Conservation (phyloP, 1,140 invertebrate genomes). For the Euura saliciscinereae region DNA sequence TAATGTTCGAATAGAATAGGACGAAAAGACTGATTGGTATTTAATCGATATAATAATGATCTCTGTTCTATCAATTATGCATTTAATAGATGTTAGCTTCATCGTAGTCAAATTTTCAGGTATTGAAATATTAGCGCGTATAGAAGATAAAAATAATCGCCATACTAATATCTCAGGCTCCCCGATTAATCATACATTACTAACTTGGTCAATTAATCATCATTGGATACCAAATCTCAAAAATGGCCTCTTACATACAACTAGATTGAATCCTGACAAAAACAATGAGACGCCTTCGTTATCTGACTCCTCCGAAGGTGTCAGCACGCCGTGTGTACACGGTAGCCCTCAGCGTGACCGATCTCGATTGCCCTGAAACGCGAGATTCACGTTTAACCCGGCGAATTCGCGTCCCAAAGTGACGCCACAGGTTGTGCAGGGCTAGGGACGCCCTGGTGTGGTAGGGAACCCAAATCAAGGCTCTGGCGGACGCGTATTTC, state of each 20-base stretch:
- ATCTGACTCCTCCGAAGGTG: not conserved
- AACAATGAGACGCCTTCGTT: not conserved
- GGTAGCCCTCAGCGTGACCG: not conserved
- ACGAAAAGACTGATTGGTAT: too few species aligned
- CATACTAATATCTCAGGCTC: not conserved
- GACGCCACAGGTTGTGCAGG: conserved; percentile 58
- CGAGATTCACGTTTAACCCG: not conserved
- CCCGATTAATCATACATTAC: not conserved
- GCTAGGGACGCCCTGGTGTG: conserved; percentile 56
- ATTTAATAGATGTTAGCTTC: not conserved
- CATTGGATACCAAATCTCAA: not conserved
- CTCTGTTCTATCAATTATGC: not conserved
- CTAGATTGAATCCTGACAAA: not conserved
- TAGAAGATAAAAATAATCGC: conserved; percentile 1
- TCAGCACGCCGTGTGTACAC: not conserved
- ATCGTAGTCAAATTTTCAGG: not conserved
- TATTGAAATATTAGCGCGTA: not conserved
- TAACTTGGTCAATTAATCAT: not conserved
- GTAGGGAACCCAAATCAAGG: conserved; percentile 41
- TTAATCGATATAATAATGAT: too few species aligned
- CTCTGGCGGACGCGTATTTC: conserved; percentile 26
- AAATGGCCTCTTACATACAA: not conserved
- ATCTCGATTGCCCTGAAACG: not conserved
- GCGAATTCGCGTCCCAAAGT: conserved; percentile 24
- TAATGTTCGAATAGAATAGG: not conserved